Evolutionary conservation across 2,797 vertebrate genomes (phyloP).

Genomic region (Pseudomugil tenellus): DNA sequence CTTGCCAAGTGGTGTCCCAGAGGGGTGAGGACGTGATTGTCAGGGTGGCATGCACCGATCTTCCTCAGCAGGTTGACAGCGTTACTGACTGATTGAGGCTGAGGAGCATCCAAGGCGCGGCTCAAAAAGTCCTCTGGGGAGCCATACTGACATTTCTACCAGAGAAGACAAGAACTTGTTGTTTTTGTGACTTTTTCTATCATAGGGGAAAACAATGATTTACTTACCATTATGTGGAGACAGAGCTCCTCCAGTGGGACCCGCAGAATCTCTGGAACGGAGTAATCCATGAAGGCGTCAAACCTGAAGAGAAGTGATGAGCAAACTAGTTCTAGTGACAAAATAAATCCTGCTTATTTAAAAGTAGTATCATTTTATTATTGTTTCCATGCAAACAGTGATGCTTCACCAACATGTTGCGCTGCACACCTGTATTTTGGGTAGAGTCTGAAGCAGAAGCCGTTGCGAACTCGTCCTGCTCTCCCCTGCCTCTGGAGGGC

Average conservation of each 20-base stretch:
- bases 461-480: constrained; percentile 90
- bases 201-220: neutral
- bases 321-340: neutral
- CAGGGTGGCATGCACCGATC: constrained; percentile 91
- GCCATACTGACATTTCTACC: constrained; percentile 93
- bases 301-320: constrained; percentile 81
- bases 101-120: constrained; percentile 91
- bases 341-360: neutral
- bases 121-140: constrained; percentile 95
- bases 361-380: neutral
- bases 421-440: constrained; percentile 87
- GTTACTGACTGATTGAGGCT: constrained; percentile 93
- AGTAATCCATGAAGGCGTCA: constrained; percentile 92
- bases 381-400: neutral
- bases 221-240: constrained; percentile 94
- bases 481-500: constrained; percentile 96
- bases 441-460: constrained; percentile 96
- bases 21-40: constrained; percentile 87
- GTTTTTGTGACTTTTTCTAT: neutral
- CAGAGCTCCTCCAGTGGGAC: constrained; percentile 97
- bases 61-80: constrained; percentile 91
- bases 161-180: neutral
- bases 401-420: neutral
- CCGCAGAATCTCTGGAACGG: constrained; percentile 95
- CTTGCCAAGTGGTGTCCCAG: constrained; percentile 94